Conservation (phyloP, 2,113 vertebrate species). For the Actenoides lindsayi region DNA sequence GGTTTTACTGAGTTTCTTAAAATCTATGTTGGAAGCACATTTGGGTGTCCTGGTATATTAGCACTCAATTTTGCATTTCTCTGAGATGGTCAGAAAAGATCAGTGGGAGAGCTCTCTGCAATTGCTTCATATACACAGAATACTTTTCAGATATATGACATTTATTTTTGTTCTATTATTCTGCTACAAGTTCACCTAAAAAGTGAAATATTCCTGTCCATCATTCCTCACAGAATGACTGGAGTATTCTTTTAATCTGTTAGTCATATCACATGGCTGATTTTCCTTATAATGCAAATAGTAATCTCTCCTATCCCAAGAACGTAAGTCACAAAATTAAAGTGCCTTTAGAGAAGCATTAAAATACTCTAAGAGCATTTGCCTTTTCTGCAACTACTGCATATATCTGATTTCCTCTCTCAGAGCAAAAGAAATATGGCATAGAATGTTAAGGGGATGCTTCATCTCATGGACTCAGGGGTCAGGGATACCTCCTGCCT, state of each 20-base stretch:
- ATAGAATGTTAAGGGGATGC: background rate
- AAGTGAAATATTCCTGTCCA: background rate
- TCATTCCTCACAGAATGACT: background rate
- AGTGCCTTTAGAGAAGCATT: background rate
- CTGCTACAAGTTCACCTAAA: background rate
- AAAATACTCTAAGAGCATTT: background rate
- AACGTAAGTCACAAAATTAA: background rate
- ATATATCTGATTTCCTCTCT: background rate
- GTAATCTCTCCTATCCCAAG: background rate
- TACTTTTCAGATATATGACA: background rate
- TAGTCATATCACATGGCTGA: background rate
- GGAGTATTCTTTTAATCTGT: background rate
- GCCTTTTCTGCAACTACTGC: background rate
- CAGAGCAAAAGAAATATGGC: background rate
- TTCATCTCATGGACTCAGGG: background rate
- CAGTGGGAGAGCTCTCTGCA: background rate
- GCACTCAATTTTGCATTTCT: background rate
- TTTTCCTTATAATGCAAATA: background rate
- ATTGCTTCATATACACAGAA: background rate
- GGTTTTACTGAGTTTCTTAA: background rate
- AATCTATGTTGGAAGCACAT: background rate
- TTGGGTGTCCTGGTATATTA: background rate
- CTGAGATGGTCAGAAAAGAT: background rate
- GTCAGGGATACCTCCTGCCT: background rate
- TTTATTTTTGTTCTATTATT: background rate